Base-by-base conservation (phyloP, 2,888 invertebrate species). In the Willowsia nigromaculata region DNA sequence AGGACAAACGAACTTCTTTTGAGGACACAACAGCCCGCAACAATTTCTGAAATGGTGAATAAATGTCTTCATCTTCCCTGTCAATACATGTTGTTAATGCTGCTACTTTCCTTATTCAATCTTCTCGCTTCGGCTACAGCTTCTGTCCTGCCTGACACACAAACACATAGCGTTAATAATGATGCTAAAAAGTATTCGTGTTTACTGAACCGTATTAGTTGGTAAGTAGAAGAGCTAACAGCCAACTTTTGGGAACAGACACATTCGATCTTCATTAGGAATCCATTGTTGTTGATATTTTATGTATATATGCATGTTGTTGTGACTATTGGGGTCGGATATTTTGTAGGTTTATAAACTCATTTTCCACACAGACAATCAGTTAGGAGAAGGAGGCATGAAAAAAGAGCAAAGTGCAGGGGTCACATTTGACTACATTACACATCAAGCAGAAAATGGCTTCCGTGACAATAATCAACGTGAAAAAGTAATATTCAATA, bases 241-340 rank as follows among this genome's bases (percentile, higher is more conserved):
- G 84, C 47, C 76, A 82, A 91, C 56, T 59, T 59, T 53, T 81
- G 74, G 88, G 82, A 88, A 89, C 74, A 85, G 86, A 88, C 89
- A 88, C 88, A 91, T 91, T 92, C 91, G 89, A 92, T 92, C 92
- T 91, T 92, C 92, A 92, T 92, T 92, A 92, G 89, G 85, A 89
- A 80, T 85, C 85, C 89, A 92, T 92, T 92, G 92, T 92, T 88
- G 56, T 47, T 62, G 30, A 62, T n/a, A n/a, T n/a, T n/a, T n/a
- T n/a, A n/a, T n/a, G n/a, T n/a, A n/a, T n/a, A n/a, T n/a, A n/a
- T n/a, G n/a, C n/a, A n/a, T 68, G 65, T 4, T 33, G 65, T 6
- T 65, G 65, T 22, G 22, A 43, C 43, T 5, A 33, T n/a, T 13
- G 11, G 18, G 71, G 71, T 25, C 22, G 43, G 62, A 59, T 50